Conservation (phyloP, 1,140 invertebrate species). For the Drosophila littoralis region DNA sequence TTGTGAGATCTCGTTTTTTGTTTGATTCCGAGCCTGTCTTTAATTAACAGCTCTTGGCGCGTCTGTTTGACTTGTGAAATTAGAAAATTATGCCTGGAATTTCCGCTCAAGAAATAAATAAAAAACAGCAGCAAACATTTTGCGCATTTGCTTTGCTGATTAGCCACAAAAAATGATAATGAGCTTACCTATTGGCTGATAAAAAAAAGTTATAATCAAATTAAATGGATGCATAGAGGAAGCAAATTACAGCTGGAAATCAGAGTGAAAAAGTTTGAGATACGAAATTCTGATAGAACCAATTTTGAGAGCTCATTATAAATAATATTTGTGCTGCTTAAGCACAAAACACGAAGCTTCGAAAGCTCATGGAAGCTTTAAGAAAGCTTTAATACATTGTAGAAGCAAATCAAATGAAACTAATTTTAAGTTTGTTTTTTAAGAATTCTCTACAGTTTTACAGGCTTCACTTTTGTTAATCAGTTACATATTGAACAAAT, state of each 20-base stretch:
- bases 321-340: no score
- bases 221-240: constrained; percentile 14
- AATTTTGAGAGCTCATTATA: no score
- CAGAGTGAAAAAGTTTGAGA: constrained; percentile 1
- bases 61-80: constrained; percentile 64
- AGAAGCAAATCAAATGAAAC: no score
- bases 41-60: constrained; percentile 70
- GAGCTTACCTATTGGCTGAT: constrained; percentile 22
- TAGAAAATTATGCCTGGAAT: constrained; percentile 81
- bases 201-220: constrained; percentile 1
- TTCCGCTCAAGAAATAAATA: constrained; percentile 58
- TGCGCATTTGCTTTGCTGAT: constrained; percentile 58
- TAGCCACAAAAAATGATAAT: constrained; percentile 53
- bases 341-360: not conserved
- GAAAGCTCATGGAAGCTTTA: not conserved
- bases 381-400: no score
- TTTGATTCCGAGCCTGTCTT: constrained; percentile 28
- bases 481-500: no score
- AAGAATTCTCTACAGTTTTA: no score
- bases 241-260: constrained; percentile 23
- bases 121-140: constrained; percentile 44
- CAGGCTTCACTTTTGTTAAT: no score
- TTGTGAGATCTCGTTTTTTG: constrained; percentile 1
- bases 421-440: no score
- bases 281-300: no score